These are phyloP conservation scores for Caerostris extrusa DNA, from an alignment of 1,140 invertebrate genomes.

Conservation along the genomic window DNA sequence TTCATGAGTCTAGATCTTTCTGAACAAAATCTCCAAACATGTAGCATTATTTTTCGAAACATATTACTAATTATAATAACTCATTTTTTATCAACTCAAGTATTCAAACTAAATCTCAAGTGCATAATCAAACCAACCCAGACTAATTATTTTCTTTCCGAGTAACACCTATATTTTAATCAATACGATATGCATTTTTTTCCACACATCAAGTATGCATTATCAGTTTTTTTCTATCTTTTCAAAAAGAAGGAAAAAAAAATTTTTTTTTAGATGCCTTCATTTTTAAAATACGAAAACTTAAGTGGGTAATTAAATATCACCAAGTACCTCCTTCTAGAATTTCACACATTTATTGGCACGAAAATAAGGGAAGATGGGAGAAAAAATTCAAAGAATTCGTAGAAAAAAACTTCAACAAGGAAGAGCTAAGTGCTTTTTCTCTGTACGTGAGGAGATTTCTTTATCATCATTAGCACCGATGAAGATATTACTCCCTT, in stretches of 20 bases:
- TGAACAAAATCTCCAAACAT: too few species aligned
- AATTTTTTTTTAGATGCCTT: not conserved
- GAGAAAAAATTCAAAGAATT: constrained; percentile 11
- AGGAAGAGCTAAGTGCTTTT: not conserved
- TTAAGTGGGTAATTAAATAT: constrained; percentile 58
- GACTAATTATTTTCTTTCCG: not conserved
- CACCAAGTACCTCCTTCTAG: not conserved
- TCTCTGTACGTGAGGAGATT: constrained; percentile 41
- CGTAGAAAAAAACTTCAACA: not conserved
- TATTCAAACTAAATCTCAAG: not conserved
- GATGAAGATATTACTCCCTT: constrained; percentile 72
- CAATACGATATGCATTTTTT: not conserved
- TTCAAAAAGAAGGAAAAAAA: not conserved
- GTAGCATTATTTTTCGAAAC: too few species aligned
- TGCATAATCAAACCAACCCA: not conserved
- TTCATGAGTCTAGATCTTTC: too few species aligned
- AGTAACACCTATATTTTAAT: not conserved
- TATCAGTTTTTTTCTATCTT: not conserved
- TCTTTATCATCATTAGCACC: constrained; percentile 59
- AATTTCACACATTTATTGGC: not conserved
- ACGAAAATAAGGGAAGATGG: not conserved
- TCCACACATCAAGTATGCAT: not conserved
- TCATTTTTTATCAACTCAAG: not conserved
- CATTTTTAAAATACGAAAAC: not conserved
- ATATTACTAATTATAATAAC: not conserved